These are phyloP conservation scores for Drosophila lacteicornis DNA, from an alignment of 1,140 invertebrate genomes.

Conservation along the genomic window DNA sequence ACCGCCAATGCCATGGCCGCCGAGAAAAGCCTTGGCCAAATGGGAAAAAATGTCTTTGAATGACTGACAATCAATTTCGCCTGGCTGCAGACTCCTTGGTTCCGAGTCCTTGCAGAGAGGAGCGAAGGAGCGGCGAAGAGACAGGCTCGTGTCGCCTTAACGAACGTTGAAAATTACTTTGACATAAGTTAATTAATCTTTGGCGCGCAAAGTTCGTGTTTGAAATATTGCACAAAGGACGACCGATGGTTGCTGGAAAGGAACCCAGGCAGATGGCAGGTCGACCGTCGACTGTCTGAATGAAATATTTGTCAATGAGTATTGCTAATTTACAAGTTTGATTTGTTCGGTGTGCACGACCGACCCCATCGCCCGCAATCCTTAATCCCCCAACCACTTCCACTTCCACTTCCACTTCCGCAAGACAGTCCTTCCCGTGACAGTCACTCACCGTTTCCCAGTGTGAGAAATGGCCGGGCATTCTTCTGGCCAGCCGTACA, in stretches of 20 bases:
- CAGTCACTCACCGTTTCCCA: slow-evolving; percentile 23
- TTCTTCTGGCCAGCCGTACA: slow-evolving; percentile 78
- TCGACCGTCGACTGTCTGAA: slow-evolving; percentile 41
- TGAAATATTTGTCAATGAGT: slow-evolving; percentile 84
- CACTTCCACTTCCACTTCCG: slow-evolving; percentile 30
- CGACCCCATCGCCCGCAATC: not conserved
- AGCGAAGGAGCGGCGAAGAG: not conserved
- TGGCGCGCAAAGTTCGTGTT: slow-evolving; percentile 82
- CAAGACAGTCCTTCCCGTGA: slow-evolving; percentile 7
- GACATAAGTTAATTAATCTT: slow-evolving; percentile 85
- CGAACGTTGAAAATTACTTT: slow-evolving; percentile 85
- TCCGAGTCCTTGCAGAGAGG: too few relatives aligned
- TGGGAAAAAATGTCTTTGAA: slow-evolving; percentile 85
- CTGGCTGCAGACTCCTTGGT: slow-evolving; percentile 43
- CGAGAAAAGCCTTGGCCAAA: slow-evolving; percentile 48
- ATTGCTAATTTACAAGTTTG: slow-evolving; percentile 84
- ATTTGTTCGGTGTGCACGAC: slow-evolving; percentile 65
- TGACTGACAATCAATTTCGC: slow-evolving; percentile 84
- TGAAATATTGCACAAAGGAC: slow-evolving; percentile 76
- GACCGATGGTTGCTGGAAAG: slow-evolving; percentile 10
- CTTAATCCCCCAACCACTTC: slow-evolving; percentile 13
- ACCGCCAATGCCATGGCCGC: not conserved
- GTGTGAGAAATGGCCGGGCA: slow-evolving; percentile 73
- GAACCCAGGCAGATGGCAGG: slow-evolving; percentile 14
- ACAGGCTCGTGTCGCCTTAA: slow-evolving; percentile 77